These are phyloP conservation scores for Nephrotoma flavescens DNA, from an alignment of 2,888 invertebrate species.

Conservation along the genomic window DNA sequence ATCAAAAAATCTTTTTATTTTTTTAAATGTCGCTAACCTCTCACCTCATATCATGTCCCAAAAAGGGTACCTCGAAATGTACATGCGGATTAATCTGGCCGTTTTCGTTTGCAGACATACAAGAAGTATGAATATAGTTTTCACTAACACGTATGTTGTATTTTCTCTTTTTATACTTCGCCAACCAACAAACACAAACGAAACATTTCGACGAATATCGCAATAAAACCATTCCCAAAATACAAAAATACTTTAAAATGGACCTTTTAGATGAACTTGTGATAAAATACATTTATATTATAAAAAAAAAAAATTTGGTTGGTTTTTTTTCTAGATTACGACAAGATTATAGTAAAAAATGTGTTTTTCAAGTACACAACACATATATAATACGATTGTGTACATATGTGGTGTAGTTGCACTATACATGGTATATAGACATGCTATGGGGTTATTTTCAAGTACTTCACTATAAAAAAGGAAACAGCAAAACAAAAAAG, in stretches of 20 bases:
- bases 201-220: background rate
- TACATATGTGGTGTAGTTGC: background rate
- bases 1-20: background rate
- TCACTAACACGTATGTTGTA: background rate
- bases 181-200: background rate
- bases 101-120: background rate
- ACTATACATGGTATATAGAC: background rate
- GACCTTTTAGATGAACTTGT: slow-evolving; percentile 5
- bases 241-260: background rate
- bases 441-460: background rate
- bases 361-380: background rate
- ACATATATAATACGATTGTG: background rate
- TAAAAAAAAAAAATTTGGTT: background rate
- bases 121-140: background rate
- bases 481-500: background rate
- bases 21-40: background rate
- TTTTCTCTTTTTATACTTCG: background rate
- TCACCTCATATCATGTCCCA: background rate
- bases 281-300: slow-evolving; percentile 3
- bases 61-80: background rate
- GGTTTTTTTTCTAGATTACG: background rate
- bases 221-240: slow-evolving; percentile 3
- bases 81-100: background rate
- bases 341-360: background rate
- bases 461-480: background rate